Evolutionary conservation across 2,888 invertebrate genomes (phyloP), one percentile per base, ranked within the genome.

Genomic region (Darwinula stevensoni): DNA sequence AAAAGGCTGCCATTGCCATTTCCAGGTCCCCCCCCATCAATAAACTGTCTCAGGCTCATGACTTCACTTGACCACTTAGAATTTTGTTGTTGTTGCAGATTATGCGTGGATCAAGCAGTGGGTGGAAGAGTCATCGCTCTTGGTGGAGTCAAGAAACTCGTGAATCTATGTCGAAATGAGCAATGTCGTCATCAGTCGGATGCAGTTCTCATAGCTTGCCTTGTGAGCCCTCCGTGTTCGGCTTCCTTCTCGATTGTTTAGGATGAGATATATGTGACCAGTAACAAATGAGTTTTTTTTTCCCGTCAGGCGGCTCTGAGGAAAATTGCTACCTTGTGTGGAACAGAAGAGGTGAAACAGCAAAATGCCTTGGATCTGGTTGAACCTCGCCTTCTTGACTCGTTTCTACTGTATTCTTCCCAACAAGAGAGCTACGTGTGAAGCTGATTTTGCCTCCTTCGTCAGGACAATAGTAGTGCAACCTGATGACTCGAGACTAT

Each of bases 1-100:
- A 69, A 43, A 78, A 80, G 43, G 65, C 75, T 2, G 69, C 74
- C 2, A 74, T 76, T 35, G 76, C 78, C 3, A 57, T 82, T 27
- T 69, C 75, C 2, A 63, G 68, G 68, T 67, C 46, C 38, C 39
- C 36, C 18, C 6, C 22, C 9, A 22, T 9, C n/a, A n/a, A 22
- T 9, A 22, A 22, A n/a, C 6, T 22, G 6, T 22, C 22, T n/a
- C n/a, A n/a, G n/a, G n/a, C 6, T n/a, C 22, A 22, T 9, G 22
- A n/a, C 22, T 22, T 22, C 22, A 22, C 22, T 6, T 22, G 22
- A n/a, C n/a, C n/a, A n/a, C n/a, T 22, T 6, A 22, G n/a, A 6
- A 9, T 22, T n/a, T 6, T 22, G 22, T 13, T 13, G 13, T 18
- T 32, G 31, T 39, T 41, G 15, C 52, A 64, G 73, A 44, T 51